These are phyloP conservation scores for Xenopus laevis DNA, from an alignment of 2,113 vertebrate genomes.

Conservation along the genomic window DNA sequence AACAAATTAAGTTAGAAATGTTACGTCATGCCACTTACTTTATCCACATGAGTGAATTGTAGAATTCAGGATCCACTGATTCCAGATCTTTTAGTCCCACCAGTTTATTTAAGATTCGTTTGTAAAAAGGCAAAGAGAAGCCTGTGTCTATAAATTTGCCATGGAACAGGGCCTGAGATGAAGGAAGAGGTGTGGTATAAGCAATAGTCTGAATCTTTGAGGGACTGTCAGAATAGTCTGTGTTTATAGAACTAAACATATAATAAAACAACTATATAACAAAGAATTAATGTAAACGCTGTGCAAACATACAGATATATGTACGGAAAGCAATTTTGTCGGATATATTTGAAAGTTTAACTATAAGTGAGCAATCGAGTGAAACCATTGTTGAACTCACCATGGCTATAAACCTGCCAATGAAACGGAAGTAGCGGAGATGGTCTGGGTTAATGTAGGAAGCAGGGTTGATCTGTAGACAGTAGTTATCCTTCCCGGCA, in stretches of 20 bases:
- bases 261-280: no score
- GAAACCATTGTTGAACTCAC: conserved; percentile 60
- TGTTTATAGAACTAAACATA: no score
- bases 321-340: no score
- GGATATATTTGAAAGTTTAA: no score
- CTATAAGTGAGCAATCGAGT: no score
- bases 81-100: conserved; percentile 95
- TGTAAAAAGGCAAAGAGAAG: conserved; percentile 97
- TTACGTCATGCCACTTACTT: conserved; percentile 73
- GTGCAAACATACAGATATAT: no score
- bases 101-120: conserved; percentile 93
- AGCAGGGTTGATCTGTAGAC: conserved; percentile 96
- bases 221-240: no score
- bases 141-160: conserved; percentile 98
- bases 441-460: conserved; percentile 98
- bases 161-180: conserved; percentile 86
- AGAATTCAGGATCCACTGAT: conserved; percentile 98
- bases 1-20: no score
- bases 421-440: conserved; percentile 96
- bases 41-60: conserved; percentile 99
- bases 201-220: no score
- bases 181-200: neutral
- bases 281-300: no score
- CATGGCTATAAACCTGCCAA: conserved; percentile 98
- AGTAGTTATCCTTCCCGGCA: conserved; percentile 98